Conservation (phyloP, 2,113 vertebrate species). For the Cryptomyrus ogoouensis region DNA sequence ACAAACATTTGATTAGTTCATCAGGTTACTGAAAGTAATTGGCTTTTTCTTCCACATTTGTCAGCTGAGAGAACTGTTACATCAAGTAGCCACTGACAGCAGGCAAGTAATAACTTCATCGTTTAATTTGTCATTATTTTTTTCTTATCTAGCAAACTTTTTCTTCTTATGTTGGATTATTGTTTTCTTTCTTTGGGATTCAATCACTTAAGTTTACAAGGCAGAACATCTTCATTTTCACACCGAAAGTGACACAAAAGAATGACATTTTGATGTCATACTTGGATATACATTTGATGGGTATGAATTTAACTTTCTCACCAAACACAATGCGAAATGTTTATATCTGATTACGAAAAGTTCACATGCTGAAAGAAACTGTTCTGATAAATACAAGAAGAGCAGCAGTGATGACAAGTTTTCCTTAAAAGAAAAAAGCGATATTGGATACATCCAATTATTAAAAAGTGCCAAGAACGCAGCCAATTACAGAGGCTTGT, state of each 20-base stretch:
- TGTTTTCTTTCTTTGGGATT: too few relatives aligned
- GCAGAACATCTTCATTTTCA: background rate
- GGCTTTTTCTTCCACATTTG: too few relatives aligned
- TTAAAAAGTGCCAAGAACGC: too few relatives aligned
- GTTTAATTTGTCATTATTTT: too few relatives aligned
- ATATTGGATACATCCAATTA: too few relatives aligned
- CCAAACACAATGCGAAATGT: background rate
- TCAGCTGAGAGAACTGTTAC: too few relatives aligned
- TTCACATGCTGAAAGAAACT: background rate
- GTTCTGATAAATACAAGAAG: background rate
- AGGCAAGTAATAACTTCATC: too few relatives aligned
- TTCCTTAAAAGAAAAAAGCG: background rate
- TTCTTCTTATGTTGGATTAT: too few relatives aligned
- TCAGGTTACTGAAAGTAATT: background rate
- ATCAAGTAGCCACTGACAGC: too few relatives aligned
- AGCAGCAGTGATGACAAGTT: background rate
- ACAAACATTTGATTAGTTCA: background rate
- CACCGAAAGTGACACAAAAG: background rate
- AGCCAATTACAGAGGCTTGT: background rate
- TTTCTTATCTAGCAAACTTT: too few relatives aligned
- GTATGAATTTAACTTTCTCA: background rate
- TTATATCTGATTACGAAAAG: background rate
- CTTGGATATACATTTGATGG: background rate
- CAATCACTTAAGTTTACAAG: too few relatives aligned
- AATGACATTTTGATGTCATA: background rate